These are phyloP conservation scores for Drosophila rellima DNA, from an alignment of 2,888 invertebrate species.

Conservation along the genomic window DNA sequence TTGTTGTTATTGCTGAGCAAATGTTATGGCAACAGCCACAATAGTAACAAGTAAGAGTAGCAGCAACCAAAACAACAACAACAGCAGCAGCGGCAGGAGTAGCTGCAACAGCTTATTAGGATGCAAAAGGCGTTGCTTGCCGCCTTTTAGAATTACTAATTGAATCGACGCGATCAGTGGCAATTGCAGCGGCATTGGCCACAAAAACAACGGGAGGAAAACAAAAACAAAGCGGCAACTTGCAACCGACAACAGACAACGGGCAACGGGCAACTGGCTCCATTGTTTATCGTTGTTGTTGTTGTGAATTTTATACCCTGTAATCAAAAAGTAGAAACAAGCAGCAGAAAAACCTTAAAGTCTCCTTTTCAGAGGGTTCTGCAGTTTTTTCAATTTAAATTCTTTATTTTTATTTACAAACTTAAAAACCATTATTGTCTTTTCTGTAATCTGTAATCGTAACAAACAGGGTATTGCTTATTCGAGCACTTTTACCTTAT, in stretches of 20 bases:
- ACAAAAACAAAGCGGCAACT: conserved; percentile 30
- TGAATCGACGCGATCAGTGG: conserved; percentile 85
- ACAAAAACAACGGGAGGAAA: conserved; percentile 28
- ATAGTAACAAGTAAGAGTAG: conserved; percentile 20
- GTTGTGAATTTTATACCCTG: conserved; percentile 17
- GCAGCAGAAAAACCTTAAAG: background rate
- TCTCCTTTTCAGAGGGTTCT: too few relatives aligned
- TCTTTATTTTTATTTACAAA: too few relatives aligned
- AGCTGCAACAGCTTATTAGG: conserved; percentile 74
- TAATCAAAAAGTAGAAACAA: background rate
- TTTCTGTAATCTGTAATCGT: too few relatives aligned
- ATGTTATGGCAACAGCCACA: conserved; percentile 60
- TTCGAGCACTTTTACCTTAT: conserved; percentile 1
- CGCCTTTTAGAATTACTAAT: conserved; percentile 85
- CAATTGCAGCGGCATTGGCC: conserved; percentile 67
- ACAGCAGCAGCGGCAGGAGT: conserved; percentile 9
- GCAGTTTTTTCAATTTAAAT: too few relatives aligned
- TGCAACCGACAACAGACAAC: conserved; percentile 9
- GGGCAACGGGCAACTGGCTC: conserved; percentile 25
- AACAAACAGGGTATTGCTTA: conserved; percentile 3
- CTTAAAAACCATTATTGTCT: too few relatives aligned
- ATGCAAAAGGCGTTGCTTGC: conserved; percentile 84
- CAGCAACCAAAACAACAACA: conserved; percentile 26
- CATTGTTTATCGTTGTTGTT: conserved; percentile 43
- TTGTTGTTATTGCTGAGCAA: conserved; percentile 63